These are phyloP conservation scores for Ciconia nigra DNA, from an alignment of 2,797 vertebrate genomes.

Conservation along the genomic window DNA sequence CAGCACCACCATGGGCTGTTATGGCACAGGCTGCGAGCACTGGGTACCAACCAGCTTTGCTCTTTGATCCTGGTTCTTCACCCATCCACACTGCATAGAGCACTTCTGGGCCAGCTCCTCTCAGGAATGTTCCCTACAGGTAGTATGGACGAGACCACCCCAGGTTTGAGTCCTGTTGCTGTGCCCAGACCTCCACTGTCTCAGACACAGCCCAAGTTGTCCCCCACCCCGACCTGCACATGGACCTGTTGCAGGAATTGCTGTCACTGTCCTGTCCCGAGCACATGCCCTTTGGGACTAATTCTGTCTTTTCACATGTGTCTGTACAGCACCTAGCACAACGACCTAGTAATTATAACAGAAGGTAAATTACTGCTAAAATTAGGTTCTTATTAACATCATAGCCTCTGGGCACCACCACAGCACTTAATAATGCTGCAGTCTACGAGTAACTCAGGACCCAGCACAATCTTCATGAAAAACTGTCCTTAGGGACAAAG, in stretches of 20 bases:
- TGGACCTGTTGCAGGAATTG: background rate
- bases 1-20: background rate
- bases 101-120: background rate
- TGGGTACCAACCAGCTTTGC: background rate
- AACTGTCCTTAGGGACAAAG: background rate
- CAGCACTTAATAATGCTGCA: slow-evolving; percentile 9
- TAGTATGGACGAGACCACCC: background rate
- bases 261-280: background rate
- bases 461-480: background rate
- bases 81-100: background rate
- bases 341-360: slow-evolving; percentile 40
- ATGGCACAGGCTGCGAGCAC: fast-evolving
- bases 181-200: background rate
- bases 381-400: slow-evolving; percentile 54
- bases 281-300: background rate
- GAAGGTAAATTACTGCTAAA: slow-evolving; percentile 56
- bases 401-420: slow-evolving; percentile 36
- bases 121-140: background rate
- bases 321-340: background rate
- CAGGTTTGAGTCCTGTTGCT: background rate
- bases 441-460: background rate
- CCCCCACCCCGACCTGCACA: fast-evolving
- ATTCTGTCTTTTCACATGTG: background rate
- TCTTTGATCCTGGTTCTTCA: background rate
- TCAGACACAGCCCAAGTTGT: background rate